Conservation (phyloP, 37 sponge, comb jelly and placozoan species). For the Geodia barretti region DNA sequence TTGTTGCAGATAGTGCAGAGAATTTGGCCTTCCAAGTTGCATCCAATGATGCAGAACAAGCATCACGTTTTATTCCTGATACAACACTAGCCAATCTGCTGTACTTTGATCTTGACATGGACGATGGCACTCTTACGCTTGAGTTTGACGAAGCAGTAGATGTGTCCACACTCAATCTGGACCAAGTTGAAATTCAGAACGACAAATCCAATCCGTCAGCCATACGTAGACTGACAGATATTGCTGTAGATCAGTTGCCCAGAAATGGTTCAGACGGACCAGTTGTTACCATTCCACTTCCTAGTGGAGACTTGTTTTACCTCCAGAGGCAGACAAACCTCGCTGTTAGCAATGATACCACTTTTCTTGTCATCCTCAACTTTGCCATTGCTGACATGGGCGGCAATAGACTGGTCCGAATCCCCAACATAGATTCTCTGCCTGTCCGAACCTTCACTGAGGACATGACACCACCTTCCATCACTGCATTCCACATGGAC, state of each 20-base stretch:
- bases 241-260: background rate
- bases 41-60: constrained; percentile 17
- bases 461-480: constrained; percentile 76
- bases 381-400: constrained; percentile 78
- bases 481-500: constrained; percentile 61
- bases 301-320: constrained; percentile 18
- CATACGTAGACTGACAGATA: constrained; percentile 2
- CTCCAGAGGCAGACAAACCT: constrained; percentile 16
- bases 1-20: constrained; percentile 62
- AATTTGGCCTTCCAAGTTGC: constrained; percentile 47
- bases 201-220: constrained; percentile 7
- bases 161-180: constrained; percentile 19
- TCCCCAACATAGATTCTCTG: constrained; percentile 65
- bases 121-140: constrained; percentile 43
- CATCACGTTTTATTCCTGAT: constrained; percentile 42
- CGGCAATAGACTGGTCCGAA: constrained; percentile 56
- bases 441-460: constrained; percentile 66
- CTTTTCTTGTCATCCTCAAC: constrained; percentile 69
- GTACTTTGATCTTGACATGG: constrained; percentile 73
- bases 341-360: constrained; percentile 44
- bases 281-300: constrained; percentile 9
- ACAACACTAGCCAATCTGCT: constrained; percentile 50
- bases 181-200: constrained; percentile 57
- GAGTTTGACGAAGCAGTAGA: constrained; percentile 73
- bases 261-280: constrained; percentile 20